These are phyloP conservation scores for Cydia amplana DNA, from an alignment of 1,140 invertebrate genomes.

Conservation along the genomic window DNA sequence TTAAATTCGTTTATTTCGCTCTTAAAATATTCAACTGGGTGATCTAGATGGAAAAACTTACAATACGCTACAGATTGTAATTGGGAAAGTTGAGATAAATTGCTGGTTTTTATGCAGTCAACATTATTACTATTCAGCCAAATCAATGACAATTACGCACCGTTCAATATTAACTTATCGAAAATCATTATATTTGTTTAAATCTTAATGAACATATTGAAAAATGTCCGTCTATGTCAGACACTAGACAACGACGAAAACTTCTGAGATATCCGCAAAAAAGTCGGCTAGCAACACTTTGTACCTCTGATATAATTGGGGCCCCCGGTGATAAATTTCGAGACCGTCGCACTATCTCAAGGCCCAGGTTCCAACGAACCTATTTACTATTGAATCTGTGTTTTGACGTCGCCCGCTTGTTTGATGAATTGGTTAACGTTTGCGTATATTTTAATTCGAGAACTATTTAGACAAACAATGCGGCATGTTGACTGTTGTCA, in stretches of 20 bases:
- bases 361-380: conserved; percentile 22
- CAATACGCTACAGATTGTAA: too few relatives aligned
- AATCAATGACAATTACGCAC: too few relatives aligned
- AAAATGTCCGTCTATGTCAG: not conserved
- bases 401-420: conserved; percentile 7
- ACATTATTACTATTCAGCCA: too few relatives aligned
- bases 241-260: not conserved
- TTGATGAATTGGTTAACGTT: conserved; percentile 12
- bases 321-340: conserved; percentile 29
- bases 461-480: not conserved
- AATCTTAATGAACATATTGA: too few relatives aligned
- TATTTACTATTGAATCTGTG: conserved; percentile 7
- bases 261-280: not conserved
- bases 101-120: too few relatives aligned
- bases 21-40: too few relatives aligned
- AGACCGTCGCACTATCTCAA: conserved; percentile 28
- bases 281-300: not conserved
- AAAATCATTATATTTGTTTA: too few relatives aligned
- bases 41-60: too few relatives aligned
- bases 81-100: too few relatives aligned
- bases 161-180: too few relatives aligned
- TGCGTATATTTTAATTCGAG: conserved; percentile 3
- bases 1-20: too few relatives aligned
- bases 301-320: conserved; percentile 17
- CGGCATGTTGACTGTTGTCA: not conserved